Percentiles rank a stretch among this genome's conserved stretches.
Evolutionary conservation across 2,888 invertebrate genomes (phyloP).

Genomic region (Brachyptera putata): DNA sequence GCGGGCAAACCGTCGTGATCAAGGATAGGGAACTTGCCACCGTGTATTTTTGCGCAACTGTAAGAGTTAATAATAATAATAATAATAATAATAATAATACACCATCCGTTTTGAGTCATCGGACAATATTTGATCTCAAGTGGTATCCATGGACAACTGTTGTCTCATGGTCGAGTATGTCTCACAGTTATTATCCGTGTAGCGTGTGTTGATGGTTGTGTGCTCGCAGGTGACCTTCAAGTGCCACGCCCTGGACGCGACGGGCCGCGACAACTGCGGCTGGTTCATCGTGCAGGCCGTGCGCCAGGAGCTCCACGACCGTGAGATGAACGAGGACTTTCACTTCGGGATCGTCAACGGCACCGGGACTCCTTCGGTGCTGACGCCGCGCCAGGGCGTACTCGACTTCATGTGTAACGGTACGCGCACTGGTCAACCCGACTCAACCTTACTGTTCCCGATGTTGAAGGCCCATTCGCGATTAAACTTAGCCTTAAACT

Average conservation of each 20-base stretch:
- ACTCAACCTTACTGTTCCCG: no score
- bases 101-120: no score
- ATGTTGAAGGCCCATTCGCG: no score
- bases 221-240: slow-evolving; percentile 36
- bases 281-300: slow-evolving; percentile 36
- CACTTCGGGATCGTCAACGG: slow-evolving; percentile 33
- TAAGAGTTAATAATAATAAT: no score
- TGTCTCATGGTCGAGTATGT: no score
- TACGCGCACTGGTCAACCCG: slow-evolving; percentile 11
- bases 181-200: background rate
- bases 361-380: slow-evolving; percentile 29
- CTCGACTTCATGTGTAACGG: slow-evolving; percentile 12
- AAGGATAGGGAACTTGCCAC: no score
- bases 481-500: no score
- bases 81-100: no score
- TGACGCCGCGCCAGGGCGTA: slow-evolving; percentile 36
- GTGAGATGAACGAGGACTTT: slow-evolving; percentile 18
- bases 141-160: no score
- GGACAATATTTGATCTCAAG: no score
- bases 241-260: slow-evolving; percentile 35
- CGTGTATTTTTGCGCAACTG: no score
- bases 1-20: no score
- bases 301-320: slow-evolving; percentile 22
- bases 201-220: background rate
- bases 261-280: slow-evolving; percentile 22